Conservation (phyloP, 2,797 vertebrate genomes). For the Sebastolobus altivelis region DNA sequence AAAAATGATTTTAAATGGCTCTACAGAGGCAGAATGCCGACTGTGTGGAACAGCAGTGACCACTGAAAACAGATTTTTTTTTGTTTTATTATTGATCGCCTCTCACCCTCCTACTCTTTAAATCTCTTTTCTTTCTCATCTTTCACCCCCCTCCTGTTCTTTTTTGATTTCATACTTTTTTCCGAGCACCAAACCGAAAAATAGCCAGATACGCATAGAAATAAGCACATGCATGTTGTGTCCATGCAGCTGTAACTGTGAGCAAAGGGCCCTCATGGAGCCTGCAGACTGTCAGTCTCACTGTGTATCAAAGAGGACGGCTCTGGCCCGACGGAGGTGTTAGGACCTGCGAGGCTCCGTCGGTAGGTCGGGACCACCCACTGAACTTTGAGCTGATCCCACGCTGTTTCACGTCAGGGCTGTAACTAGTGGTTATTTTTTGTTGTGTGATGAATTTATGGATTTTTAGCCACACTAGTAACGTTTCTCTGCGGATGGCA, state of each 20-base stretch:
- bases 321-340: conserved; percentile 12
- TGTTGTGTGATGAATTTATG: not conserved
- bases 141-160: not conserved
- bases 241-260: not conserved
- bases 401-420: not conserved
- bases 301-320: conserved; percentile 2
- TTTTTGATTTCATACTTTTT: not conserved
- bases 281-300: conserved; percentile 5
- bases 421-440: not conserved
- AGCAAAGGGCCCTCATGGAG: not conserved
- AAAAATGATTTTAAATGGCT: conserved; percentile 69
- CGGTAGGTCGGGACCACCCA: not conserved
- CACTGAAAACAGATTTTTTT: conserved; percentile 32
- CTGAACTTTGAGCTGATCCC: not conserved
- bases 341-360: not conserved
- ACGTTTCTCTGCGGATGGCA: not conserved
- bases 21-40: conserved; percentile 54
- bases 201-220: not conserved
- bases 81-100: conserved; percentile 73
- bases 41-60: conserved; percentile 48
- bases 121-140: conserved; percentile 42
- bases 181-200: not conserved
- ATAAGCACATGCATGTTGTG: not conserved
- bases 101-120: conserved; percentile 64
- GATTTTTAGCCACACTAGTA: not conserved